Percentiles rank a stretch among this genome's conserved stretches.
These are phyloP conservation scores for Scaptomyza flava DNA, from an alignment of 2,888 invertebrate genomes.

Conservation along the genomic window DNA sequence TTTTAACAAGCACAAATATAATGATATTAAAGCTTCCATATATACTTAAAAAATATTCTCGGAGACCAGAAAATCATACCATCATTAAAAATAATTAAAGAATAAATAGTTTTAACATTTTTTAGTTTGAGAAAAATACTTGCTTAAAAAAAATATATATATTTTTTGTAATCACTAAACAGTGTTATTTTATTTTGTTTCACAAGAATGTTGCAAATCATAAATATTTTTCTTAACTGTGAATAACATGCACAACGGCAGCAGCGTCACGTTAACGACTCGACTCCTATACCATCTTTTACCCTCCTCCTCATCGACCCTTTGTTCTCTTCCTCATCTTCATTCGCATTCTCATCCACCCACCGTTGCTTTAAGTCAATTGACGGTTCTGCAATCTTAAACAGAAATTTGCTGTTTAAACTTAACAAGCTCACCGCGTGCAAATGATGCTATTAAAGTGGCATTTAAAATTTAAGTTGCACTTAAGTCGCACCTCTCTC, in stretches of 20 bases:
- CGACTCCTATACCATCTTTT: not conserved
- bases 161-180: not conserved
- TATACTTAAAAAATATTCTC: no score
- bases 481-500: conserved; percentile 61
- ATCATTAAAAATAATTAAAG: no score
- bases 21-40: no score
- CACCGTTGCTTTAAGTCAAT: not conserved
- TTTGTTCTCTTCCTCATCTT: not conserved
- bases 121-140: not conserved
- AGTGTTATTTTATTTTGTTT: not conserved
- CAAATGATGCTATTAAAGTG: conserved; percentile 83
- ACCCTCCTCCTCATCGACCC: not conserved
- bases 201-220: not conserved
- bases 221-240: not conserved
- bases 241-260: conserved; percentile 14
- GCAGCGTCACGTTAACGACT: conserved; percentile 1
- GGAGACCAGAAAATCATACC: no score
- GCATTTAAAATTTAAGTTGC: conserved; percentile 82
- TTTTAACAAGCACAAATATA: not conserved
- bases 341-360: not conserved
- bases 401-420: conserved; percentile 37
- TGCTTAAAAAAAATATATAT: not conserved
- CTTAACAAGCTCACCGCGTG: conserved; percentile 79
- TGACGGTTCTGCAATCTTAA: conserved; percentile 21
- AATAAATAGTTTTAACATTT: no score